Evolutionary conservation across 2,888 invertebrate genomes (phyloP), one percentile per base, ranked within the genome.

Genomic region (Andrena bicolor): DNA sequence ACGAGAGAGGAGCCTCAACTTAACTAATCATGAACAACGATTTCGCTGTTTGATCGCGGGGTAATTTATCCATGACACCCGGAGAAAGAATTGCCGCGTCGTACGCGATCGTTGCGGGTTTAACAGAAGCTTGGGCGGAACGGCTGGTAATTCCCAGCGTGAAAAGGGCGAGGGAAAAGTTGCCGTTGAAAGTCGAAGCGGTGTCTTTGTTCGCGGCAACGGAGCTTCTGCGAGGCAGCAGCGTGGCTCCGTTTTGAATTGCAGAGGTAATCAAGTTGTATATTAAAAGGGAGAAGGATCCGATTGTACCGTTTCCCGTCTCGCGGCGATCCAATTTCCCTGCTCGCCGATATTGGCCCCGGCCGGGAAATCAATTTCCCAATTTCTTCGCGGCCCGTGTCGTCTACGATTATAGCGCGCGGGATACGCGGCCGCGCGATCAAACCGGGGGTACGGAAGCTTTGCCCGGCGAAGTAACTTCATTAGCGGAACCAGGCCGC

Each of bases 401-500:
- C 56, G 64, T 58, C 68, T 16, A 0, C 71, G 66, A 68, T 83
- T 83, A 73, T 69, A 49, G 41, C 41, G 68, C 28, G 7, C 51
- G 32, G 51, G 69, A 63, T 63, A 70, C 71, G 53, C 48, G 78
- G 77, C 74, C 61, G 66, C 73, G 66, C 68, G 20, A 23, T 56
- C 56, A 23, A 16, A 53, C 63, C 65, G 66, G 28, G 58, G 70
- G 60, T 81, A 73, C 63, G 64, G 61, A 69, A 86, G 75, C 64
- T 77, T 80, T 68, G 76, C 80, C 86, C 79, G 69, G 77, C 58
- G 75, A 77, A 77, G 76, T 86, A 90, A 91, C 87, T 91, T 91
- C 89, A 88, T 93, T 92, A 91, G 85, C 83, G 87, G 90, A 92
- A 91, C 90, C 89, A 90, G 88, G 88, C 88, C 89, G 85, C 85